Evolutionary conservation across 2,888 invertebrate species (phyloP).

Genomic region (Podotricha telesiphe): DNA sequence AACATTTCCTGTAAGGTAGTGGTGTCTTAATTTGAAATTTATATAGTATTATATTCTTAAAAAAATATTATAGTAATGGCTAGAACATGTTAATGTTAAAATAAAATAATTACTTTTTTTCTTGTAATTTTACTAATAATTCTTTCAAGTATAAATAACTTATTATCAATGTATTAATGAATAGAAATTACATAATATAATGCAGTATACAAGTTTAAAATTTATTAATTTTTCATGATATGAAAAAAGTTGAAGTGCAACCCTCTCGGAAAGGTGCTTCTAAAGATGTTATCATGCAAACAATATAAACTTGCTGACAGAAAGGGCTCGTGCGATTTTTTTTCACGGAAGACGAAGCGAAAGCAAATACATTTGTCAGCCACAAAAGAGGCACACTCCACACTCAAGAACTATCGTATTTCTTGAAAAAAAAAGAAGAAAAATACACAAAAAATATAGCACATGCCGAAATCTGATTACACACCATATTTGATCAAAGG

Average conservation of each 20-base stretch:
- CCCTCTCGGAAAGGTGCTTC: slow-evolving; percentile 52
- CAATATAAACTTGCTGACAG: slow-evolving; percentile 54
- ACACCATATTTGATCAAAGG: slow-evolving; percentile 77
- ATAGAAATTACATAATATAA: neutral
- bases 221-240: slow-evolving; percentile 16
- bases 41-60: neutral
- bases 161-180: neutral
- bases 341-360: slow-evolving; percentile 74
- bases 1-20: neutral
- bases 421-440: slow-evolving; percentile 62
- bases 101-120: neutral
- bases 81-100: neutral
- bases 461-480: slow-evolving; percentile 84
- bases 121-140: neutral
- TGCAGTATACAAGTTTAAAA: neutral
- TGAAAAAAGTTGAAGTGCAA: slow-evolving; percentile 34
- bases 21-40: slow-evolving; percentile 4
- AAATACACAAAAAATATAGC: slow-evolving; percentile 65
- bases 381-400: slow-evolving; percentile 78
- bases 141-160: neutral
- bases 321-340: slow-evolving; percentile 78
- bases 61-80: neutral
- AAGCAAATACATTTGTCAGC: slow-evolving; percentile 74
- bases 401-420: slow-evolving; percentile 78
- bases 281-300: slow-evolving; percentile 53